These are phyloP conservation scores for Ciconia boyciana DNA, from an alignment of 2,113 vertebrate genomes.

Conservation along the genomic window DNA sequence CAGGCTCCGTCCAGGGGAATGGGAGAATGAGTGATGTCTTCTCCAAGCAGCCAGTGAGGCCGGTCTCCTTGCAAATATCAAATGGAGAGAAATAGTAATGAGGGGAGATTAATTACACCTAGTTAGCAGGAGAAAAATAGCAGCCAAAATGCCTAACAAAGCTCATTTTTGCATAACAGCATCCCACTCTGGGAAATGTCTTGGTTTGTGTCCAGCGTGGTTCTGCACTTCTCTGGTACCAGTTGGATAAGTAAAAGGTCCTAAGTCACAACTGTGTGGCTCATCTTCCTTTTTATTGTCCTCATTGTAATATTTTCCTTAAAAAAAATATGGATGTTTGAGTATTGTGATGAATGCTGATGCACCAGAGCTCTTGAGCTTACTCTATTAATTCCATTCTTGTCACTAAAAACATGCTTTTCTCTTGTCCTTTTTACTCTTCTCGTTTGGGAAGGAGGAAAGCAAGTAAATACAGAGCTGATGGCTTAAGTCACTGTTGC, in stretches of 20 bases:
- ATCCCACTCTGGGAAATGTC: not conserved
- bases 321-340: not conserved
- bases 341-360: not conserved
- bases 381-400: not conserved
- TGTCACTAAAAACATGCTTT: not conserved
- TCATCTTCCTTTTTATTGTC: not conserved
- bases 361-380: not conserved
- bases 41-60: not conserved
- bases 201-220: not conserved
- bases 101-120: not conserved
- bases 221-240: not conserved
- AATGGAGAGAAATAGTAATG: not conserved
- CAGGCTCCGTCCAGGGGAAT: not conserved
- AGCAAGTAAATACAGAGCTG: conserved; percentile 8
- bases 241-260: not conserved
- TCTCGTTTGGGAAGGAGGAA: not conserved
- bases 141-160: not conserved
- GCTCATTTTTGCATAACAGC: not conserved
- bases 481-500: conserved; percentile 7
- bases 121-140: not conserved
- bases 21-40: not conserved
- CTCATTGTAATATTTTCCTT: not conserved
- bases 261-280: not conserved
- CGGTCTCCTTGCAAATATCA: not conserved
- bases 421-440: not conserved